phyloP scores from a whole-genome alignment of 2,797 vertebrate genomes.

The Falco naumanni region DNA sequence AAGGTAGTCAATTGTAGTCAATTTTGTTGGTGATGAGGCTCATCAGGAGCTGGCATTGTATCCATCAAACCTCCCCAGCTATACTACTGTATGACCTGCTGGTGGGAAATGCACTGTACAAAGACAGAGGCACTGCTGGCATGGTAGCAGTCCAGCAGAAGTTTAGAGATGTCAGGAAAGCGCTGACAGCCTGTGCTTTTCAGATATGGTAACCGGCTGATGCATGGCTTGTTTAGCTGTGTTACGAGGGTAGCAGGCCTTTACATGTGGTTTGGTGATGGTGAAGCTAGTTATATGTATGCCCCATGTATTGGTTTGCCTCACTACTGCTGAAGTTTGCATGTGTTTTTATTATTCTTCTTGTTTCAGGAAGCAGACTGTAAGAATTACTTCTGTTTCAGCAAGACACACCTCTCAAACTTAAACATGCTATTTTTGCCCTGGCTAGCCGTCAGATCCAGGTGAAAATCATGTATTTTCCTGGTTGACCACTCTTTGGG shows the following conservation, averaged over 20 bases:
- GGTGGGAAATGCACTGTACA: constrained; percentile 24
- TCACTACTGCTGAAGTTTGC: neutral
- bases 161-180: neutral
- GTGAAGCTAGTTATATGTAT: neutral
- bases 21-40: neutral
- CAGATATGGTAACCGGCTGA: neutral
- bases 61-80: neutral
- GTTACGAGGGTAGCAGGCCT: neutral
- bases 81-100: neutral
- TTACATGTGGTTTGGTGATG: neutral
- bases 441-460: neutral
- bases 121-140: neutral
- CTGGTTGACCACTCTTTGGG: neutral
- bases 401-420: neutral
- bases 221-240: neutral
- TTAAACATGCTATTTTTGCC: neutral
- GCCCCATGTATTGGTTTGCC: neutral
- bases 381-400: neutral
- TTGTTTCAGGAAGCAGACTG: neutral
- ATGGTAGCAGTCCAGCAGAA: neutral
- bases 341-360: neutral
- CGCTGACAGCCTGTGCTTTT: neutral
- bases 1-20: constrained; percentile 17
- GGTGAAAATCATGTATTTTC: neutral
- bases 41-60: neutral